Evolutionary conservation across 1,140 invertebrate genomes (phyloP).

Genomic region (Brachionus rubens): DNA sequence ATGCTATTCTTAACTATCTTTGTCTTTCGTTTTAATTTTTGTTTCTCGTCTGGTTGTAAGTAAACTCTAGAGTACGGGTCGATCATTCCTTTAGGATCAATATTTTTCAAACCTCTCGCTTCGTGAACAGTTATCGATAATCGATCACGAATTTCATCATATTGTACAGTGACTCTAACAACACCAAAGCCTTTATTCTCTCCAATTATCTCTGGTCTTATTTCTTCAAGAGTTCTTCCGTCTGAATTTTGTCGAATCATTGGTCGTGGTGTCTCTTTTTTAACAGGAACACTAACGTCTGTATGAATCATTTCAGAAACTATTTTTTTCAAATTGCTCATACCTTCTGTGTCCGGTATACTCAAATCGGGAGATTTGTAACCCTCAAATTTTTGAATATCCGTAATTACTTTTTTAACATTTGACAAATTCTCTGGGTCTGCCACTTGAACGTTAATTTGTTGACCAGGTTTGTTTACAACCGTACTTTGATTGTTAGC

Average conservation of each 20-base stretch:
- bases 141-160: conserved; percentile 27
- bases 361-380: background rate
- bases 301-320: conserved; percentile 38
- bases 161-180: conserved; percentile 26
- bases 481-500: background rate
- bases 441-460: background rate
- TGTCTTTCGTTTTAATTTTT: conserved; percentile 81
- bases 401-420: background rate
- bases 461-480: background rate
- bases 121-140: conserved; percentile 40
- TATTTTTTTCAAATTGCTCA: conserved; percentile 25
- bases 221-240: conserved; percentile 1
- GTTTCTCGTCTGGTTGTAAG: conserved; percentile 75
- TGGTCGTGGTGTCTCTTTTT: too few species aligned
- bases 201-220: conserved; percentile 32
- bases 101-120: conserved; percentile 34
- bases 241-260: conserved; percentile 22
- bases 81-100: conserved; percentile 64
- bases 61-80: conserved; percentile 93
- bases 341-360: background rate
- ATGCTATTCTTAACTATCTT: conserved; percentile 83
- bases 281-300: conserved; percentile 13
- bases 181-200: conserved; percentile 29
- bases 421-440: background rate
- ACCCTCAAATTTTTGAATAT: conserved; percentile 18